Conservation (phyloP, 2,888 invertebrate species). For the Fissipunctia ypsillon region DNA sequence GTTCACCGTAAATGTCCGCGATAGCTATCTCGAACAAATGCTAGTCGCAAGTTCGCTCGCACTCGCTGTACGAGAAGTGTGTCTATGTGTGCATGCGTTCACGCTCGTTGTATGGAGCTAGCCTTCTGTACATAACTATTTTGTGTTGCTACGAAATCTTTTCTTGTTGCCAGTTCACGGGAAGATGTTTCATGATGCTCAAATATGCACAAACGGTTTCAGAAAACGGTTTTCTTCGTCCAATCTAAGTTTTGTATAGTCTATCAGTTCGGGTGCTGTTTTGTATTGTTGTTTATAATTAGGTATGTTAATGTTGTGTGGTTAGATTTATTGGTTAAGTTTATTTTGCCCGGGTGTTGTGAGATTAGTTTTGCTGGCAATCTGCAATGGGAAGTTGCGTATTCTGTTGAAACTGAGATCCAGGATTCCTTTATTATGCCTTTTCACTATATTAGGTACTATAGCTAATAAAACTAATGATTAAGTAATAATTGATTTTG, state of each 20-base stretch:
- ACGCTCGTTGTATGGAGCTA: too few species aligned
- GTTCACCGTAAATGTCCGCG: too few species aligned
- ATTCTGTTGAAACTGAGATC: not conserved
- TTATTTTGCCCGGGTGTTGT: not conserved
- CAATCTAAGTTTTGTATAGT: conserved; percentile 38
- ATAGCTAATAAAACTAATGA: too few species aligned
- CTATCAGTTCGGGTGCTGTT: not conserved
- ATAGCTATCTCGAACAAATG: too few species aligned
- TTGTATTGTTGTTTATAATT: conserved; percentile 23
- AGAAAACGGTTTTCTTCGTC: conserved; percentile 7
- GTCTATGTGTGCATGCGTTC: too few species aligned
- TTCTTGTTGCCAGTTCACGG: not conserved
- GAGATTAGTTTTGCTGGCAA: not conserved
- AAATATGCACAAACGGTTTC: conserved; percentile 34
- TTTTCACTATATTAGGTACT: too few species aligned
- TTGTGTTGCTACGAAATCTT: conserved; percentile 1
- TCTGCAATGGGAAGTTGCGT: not conserved
- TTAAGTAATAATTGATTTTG: too few species aligned
- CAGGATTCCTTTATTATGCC: not conserved
- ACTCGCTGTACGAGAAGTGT: too few species aligned
- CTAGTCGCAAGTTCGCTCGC: too few species aligned
- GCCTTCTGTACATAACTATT: not conserved
- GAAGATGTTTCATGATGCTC: conserved; percentile 16
- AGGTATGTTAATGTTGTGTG: conserved; percentile 13
- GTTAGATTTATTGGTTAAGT: conserved; percentile 30